A percentile compares a stretch with the other conserved stretches of the same genome.
These are phyloP conservation scores for Psittacula cyanocephala DNA, from an alignment of 2,113 vertebrate genomes.

Conservation along the genomic window DNA sequence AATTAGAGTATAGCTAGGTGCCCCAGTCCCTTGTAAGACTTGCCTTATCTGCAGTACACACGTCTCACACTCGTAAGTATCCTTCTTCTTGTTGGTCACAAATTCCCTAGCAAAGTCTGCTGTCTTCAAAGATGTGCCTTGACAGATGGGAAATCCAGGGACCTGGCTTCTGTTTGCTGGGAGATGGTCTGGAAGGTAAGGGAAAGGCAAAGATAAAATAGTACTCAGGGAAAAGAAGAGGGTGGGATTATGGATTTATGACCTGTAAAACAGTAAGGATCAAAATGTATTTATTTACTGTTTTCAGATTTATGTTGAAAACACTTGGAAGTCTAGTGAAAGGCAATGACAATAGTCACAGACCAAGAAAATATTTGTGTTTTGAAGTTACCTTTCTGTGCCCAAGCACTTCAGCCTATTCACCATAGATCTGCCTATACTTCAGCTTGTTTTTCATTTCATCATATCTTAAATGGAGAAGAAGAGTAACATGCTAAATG, in stretches of 20 bases:
- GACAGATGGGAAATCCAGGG: not conserved
- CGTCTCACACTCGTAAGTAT: not conserved
- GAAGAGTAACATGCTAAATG: not conserved
- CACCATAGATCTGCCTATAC: not conserved
- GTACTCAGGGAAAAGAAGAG: not conserved
- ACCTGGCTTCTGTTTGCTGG: not conserved
- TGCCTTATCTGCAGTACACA: not conserved
- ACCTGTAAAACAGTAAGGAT: not conserved
- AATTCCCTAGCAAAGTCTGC: not conserved
- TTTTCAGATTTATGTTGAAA: not conserved
- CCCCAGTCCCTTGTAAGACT: not conserved
- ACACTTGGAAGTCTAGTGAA: not conserved
- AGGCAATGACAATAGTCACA: not conserved
- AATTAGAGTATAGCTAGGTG: not conserved
- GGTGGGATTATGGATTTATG: not conserved
- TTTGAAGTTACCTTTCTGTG: not conserved
- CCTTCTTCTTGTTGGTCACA: accelerated
- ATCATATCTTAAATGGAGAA: not conserved
- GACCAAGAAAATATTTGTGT: not conserved
- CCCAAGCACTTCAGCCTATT: not conserved
- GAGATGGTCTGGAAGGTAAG: not conserved
- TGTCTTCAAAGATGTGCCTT: not conserved
- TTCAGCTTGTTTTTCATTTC: not conserved
- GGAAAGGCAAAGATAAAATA: not conserved
- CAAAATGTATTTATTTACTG: not conserved